phyloP scores from a whole-genome alignment of 2,888 invertebrate species.

The Psylliodes chrysocephalus region DNA sequence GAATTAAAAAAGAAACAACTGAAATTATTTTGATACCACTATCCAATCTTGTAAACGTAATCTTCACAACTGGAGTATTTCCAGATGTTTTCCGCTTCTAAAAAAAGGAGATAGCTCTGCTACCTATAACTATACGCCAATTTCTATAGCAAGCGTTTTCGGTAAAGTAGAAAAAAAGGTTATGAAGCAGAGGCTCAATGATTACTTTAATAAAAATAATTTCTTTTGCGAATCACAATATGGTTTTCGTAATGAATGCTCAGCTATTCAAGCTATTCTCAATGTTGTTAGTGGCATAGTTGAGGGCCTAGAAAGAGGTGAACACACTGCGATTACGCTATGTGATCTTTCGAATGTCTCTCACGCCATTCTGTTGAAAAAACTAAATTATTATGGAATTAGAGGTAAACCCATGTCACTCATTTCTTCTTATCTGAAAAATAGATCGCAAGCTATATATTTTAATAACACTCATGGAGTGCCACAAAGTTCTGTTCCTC shows the following conservation, averaged over 20 bases:
- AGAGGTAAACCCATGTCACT: too few relatives aligned
- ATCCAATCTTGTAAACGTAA: too few relatives aligned
- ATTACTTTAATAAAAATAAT: neutral
- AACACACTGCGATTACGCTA: neutral
- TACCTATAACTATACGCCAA: neutral
- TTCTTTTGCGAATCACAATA: neutral
- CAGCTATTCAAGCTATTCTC: neutral
- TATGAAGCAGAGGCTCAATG: neutral
- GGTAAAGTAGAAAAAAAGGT: too few relatives aligned
- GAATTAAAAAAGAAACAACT: neutral
- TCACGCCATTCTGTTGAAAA: too few relatives aligned
- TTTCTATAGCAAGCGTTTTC: neutral
- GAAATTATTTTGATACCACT: neutral
- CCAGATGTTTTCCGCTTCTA: too few relatives aligned
- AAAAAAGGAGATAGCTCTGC: too few relatives aligned
- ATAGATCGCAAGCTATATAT: too few relatives aligned
- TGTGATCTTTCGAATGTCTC: neutral
- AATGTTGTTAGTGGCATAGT: neutral
- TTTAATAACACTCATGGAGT: neutral
- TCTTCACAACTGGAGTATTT: too few relatives aligned
- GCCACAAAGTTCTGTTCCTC: neutral
- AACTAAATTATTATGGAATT: too few relatives aligned
- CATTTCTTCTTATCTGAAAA: too few relatives aligned
- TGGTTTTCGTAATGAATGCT: too few relatives aligned
- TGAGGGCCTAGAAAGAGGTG: neutral